Evolutionary conservation across 2,113 vertebrate species (phyloP).

Genomic region (Aythya baeri): DNA sequence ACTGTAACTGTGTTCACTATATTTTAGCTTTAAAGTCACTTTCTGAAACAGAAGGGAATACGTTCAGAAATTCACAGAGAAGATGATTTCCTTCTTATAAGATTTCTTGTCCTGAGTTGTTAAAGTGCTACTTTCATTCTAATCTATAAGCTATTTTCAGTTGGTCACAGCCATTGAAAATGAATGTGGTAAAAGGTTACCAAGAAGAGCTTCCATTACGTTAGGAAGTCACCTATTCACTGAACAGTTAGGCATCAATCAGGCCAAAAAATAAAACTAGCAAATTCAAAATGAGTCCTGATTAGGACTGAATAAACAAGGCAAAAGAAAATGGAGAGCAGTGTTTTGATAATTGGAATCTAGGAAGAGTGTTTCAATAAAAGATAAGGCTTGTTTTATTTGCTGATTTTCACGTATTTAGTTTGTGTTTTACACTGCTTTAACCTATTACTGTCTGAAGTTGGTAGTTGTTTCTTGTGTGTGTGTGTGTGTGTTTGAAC

Average conservation of each 20-base stretch:
- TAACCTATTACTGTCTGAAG: not conserved
- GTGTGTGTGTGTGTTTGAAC: not conserved
- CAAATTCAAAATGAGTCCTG: not conserved
- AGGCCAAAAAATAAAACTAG: not conserved
- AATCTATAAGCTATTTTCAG: not conserved
- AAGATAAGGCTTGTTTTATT: not conserved
- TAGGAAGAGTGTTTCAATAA: not conserved
- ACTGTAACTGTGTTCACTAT: not conserved
- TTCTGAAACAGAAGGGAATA: not conserved
- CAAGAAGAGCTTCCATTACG: not conserved
- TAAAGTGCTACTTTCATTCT: not conserved
- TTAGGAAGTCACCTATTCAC: not conserved
- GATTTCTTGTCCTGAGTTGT: not conserved
- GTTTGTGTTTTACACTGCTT: not conserved
- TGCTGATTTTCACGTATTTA: not conserved
- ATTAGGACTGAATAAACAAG: not conserved
- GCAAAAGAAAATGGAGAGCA: accelerated
- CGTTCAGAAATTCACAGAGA: not conserved
- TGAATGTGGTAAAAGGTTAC: not conserved
- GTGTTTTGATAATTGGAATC: not conserved
- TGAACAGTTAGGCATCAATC: not conserved
- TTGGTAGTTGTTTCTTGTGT: not conserved
- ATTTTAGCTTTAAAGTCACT: not conserved
- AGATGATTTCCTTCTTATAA: not conserved
- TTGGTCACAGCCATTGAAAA: not conserved